Base-by-base conservation (phyloP, 2,113 vertebrate species). In the Tenebrosternarchus preto region DNA sequence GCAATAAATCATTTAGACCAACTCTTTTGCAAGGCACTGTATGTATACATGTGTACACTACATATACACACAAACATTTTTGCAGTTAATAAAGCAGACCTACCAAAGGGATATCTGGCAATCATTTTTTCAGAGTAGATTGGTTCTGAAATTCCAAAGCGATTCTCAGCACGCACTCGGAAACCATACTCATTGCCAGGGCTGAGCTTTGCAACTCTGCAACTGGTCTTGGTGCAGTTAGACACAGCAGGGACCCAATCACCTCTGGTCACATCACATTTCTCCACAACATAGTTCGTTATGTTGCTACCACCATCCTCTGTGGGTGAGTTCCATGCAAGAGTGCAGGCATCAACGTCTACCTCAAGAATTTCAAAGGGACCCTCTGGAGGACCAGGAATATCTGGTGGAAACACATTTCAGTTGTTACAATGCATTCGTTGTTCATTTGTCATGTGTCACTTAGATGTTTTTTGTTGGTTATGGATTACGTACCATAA, bases 251-350 rank as follows among this genome's bases (percentile, higher is more conserved):
- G 94, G 80, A 98, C 83, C 98, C 98, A 99, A 69, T 98, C 96
- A 2, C 98, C 97, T 83, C 95, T 92, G 87, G 93, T 96, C 16
- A 98, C 89, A 1, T 99, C 97, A 89, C 97, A 99, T 84, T 96
- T 98, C 85, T 99, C 98, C 85, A 99, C 95, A 39, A 99, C 89
- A 72, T 99, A 99, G 88, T 96, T 99, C 67, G 96, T 99, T 86
- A 99, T 98, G 85, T 94, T 95, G 87, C 96, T 98, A 85, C 98
- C 98, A 57, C 98, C 98, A 39, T 99, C 96, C 88, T 99, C 97
- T 22, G 95, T 92, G 60, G 98, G 97, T 24, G 94, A 91, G 85
- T 98, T 95, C 98, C 98, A 99, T 5, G 95, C 91, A 64, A 99
- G 92, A 5, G 95, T 94, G 88, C 98, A 99, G 8, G 94, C 93